Evolutionary conservation across 2,888 invertebrate species (phyloP), one percentile per base, ranked within the genome.

Genomic region (Drosophila phalerata): DNA sequence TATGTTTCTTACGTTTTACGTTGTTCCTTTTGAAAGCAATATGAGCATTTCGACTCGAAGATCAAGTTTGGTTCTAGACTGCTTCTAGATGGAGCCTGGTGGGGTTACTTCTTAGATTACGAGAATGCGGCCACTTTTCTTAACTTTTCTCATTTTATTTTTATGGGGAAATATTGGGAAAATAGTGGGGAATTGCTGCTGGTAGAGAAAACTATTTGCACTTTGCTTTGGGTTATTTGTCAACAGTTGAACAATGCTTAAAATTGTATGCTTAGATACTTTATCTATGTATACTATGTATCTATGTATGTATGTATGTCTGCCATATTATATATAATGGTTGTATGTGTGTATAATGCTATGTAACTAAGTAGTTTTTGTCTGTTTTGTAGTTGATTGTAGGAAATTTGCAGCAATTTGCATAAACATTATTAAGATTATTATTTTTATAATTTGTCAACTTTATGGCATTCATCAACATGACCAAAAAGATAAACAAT

Each of bases 391-490:
- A 76, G 68, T 78, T 71, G 78, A 68, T 78, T 86, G 68, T 89
- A 88, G 89, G 88, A 88, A 82, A 71, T 56, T 74, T 64, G 73
- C 85, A 76, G 58, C 53, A 48, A 34, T 60, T 68, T 79, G 73
- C 77, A 68, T 60, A 73, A 60, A 72, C 66, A 66, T 60, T 68
- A 38, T 28, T 64, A 45, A 37, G 10, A 56, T 38, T 60, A 37
- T 57, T 47, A 25, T 45, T 60, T 43, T 37, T 28, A 60, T 42
- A 55, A 13, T 47, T n/a, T 30, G 48, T 53, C 22, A 34, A 25
- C 32, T 42, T 19, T 32, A 30, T 32, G 48, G 17, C 32, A 11
- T 28, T 69, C 43, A 49, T 34, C 25, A 58, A 37, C 37, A 43
- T 19, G 49, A 52, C 30, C 34, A 3, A 28, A 38, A 60, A 17